Base-by-base conservation (phyloP, 1,140 invertebrate genomes). In the Thaumatotibia leucotreta region DNA sequence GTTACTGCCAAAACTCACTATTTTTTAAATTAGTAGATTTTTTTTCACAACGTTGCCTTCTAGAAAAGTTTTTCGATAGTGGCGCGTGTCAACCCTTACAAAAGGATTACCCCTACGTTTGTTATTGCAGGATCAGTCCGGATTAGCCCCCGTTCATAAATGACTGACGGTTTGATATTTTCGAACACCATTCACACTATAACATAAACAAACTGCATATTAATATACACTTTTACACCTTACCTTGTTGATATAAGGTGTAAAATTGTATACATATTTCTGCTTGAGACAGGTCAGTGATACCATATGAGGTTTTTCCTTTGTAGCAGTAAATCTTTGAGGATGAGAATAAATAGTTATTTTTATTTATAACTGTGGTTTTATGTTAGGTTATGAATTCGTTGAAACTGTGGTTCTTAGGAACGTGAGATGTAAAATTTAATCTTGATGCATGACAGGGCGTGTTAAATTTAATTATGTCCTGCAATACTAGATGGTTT, bases 101-200 rank as follows among this genome's bases (percentile, higher is more conserved):
- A 27, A n/a, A 27, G 52, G 23, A 58, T 58, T 58, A 58, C n/a
- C 24, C 52, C 6, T 6, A 0, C 52, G 52, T 58, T 58, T 58
- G 52, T 58, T 58, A 58, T 58, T 58, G 24, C 52, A 29, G 52
- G 52, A 58, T 58, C 24, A 58, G 52, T 24, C 52, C 5, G 52
- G 52, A 58, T 58, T 27, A 27, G 24, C 52, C 22, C 24, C 3
- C 6, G 52, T 58, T 58, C 52, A 58, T 58, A 58, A 58, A 58
- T 27, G 50, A 52, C 52, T 23, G 11, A 58, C 23, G 39, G 4
- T 5, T 49, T 14, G n/a, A 29, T 58, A 58, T 58, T 27, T 58
- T 24, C 52, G 52, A 24, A 58, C 10, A 58, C 52, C 23, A 58
- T 58, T 5, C 52, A 14, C 50, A 24, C 52, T 31, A 58, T 29